phyloP scores from a whole-genome alignment of 2,113 vertebrate genomes.

The Mus musculus region GRCm39 chr15:92559501-92560000 shows the following conservation, averaged over 20 bases:
- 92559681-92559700: conserved; percentile 58
- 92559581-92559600: conserved; percentile 31
- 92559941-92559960: conserved; percentile 69
- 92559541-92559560: too few relatives aligned
- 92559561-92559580: background rate
- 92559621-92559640: conserved; percentile 56
- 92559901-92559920: conserved; percentile 73
- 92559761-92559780: conserved; percentile 49
- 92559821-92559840: conserved; percentile 59
- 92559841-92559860: conserved; percentile 51
- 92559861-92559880: conserved; percentile 64
- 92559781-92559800: background rate
- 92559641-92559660: conserved; percentile 53
- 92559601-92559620: conserved; percentile 56
- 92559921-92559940: conserved; percentile 80
- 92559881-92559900: conserved; percentile 67
- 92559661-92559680: conserved; percentile 62
- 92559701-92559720: conserved; percentile 28
- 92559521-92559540: too few relatives aligned
- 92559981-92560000: conserved; percentile 59
- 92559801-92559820: conserved; percentile 60
- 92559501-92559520: background rate
- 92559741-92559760: conserved; percentile 38
- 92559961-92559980: conserved; percentile 76
- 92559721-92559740: background rate